These are phyloP conservation scores for Invenusta paracnida DNA, from an alignment of 2,888 invertebrate species.

Conservation along the genomic window DNA sequence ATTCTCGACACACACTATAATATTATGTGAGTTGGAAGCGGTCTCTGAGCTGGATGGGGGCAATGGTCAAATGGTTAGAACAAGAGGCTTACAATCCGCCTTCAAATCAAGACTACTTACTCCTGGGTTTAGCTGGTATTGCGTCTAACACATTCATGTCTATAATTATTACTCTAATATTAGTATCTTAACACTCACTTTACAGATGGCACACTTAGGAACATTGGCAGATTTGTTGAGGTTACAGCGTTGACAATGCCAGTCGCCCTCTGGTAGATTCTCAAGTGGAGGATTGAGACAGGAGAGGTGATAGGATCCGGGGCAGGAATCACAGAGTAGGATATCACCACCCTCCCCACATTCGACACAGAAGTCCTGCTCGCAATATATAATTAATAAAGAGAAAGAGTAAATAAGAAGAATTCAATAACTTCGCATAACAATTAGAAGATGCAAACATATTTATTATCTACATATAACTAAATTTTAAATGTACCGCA, in stretches of 20 bases:
- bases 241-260: background rate
- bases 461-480: background rate
- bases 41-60: too few relatives aligned
- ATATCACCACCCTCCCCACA: constrained; percentile 7
- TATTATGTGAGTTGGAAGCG: too few relatives aligned
- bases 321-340: background rate
- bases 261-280: background rate
- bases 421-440: too few relatives aligned
- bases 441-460: too few relatives aligned
- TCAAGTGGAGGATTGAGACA: background rate
- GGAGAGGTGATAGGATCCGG: background rate
- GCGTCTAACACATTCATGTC: too few relatives aligned
- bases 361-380: constrained; percentile 9
- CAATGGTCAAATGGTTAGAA: too few relatives aligned
- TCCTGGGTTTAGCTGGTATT: too few relatives aligned
- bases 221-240: background rate
- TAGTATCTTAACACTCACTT: too few relatives aligned
- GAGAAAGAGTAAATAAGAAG: too few relatives aligned
- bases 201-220: background rate
- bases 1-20: too few relatives aligned
- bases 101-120: background rate
- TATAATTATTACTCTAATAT: too few relatives aligned
- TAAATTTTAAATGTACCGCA: background rate
- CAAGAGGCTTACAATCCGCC: background rate
- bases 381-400: too few relatives aligned